These are phyloP conservation scores for Lasioglossum leucozonium DNA, from an alignment of 2,888 invertebrate genomes.

Conservation along the genomic window DNA sequence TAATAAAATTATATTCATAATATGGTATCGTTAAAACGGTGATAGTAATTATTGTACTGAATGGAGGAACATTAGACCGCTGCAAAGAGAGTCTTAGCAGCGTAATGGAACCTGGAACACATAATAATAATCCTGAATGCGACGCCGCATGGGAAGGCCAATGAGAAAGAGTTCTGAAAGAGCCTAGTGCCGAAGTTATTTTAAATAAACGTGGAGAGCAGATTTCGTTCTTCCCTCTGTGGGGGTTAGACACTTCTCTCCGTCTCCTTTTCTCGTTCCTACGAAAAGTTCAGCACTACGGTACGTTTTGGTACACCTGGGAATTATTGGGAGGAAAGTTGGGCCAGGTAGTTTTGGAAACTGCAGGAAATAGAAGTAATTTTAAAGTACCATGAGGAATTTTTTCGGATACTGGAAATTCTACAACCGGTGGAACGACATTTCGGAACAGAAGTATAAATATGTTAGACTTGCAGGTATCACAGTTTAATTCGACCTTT, in stretches of 20 bases:
- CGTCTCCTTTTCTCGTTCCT: not conserved
- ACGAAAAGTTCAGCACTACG: not conserved
- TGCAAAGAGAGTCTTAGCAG: not conserved
- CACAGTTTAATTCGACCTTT: not conserved
- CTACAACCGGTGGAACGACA: not conserved
- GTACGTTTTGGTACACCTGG: conserved; percentile 4
- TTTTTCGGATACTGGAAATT: not conserved
- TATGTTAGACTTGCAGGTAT: not conserved
- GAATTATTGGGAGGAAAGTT: conserved; percentile 4
- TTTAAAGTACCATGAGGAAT: not conserved
- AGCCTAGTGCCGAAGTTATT: not conserved
- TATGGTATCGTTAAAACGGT: not conserved
- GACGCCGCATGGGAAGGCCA: not conserved
- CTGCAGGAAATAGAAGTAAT: conserved; percentile 8
- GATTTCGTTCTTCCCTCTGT: not conserved
- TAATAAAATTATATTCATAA: not conserved
- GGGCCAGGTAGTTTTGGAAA: not conserved
- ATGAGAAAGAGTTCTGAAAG: not conserved
- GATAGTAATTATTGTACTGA: not conserved
- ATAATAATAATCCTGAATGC: conserved; percentile 1
- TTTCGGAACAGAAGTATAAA: not conserved
- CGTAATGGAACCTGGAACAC: not conserved
- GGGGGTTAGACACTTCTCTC: not conserved
- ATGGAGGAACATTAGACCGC: not conserved
- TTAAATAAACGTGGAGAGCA: not conserved